Conservation (phyloP, 2,113 vertebrate genomes). For the Calyptomena viridis region DNA sequence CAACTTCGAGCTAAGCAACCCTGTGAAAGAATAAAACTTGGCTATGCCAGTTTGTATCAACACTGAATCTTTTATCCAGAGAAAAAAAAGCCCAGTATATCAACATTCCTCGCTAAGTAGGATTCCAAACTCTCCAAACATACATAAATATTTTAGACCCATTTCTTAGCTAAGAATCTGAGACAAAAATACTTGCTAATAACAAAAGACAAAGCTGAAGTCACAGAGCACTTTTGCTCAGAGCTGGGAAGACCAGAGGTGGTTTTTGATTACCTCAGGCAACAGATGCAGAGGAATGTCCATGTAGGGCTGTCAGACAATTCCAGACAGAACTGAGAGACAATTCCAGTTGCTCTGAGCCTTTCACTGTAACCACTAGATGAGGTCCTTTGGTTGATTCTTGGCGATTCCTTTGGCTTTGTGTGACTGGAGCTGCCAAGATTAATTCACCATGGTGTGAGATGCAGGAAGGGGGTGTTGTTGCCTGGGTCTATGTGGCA, state of each 20-base stretch:
- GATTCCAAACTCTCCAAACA: not conserved
- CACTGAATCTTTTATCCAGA: not conserved
- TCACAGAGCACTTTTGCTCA: not conserved
- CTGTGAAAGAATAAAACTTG: not conserved
- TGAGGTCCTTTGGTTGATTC: not conserved
- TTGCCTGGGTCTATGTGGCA: rapidly evolving
- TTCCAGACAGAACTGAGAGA: not conserved
- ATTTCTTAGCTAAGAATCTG: not conserved
- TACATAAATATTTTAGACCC: not conserved
- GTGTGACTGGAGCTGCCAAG: not conserved
- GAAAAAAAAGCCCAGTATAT: not conserved
- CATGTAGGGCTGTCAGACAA: rapidly evolving
- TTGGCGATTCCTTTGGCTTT: not conserved
- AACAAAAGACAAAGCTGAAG: not conserved
- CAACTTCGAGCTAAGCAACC: not conserved
- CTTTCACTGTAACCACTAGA: not conserved
- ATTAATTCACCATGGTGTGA: not conserved
- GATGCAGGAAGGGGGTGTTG: not conserved
- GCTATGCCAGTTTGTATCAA: not conserved
- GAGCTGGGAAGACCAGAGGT: not conserved
- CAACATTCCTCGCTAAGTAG: not conserved
- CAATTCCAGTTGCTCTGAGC: not conserved
- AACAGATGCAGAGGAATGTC: not conserved
- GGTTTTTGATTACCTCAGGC: not conserved
- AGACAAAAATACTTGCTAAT: not conserved